Evolutionary conservation across 2,888 invertebrate species (phyloP), one percentile per base, ranked within the genome.

Genomic region (Drosophila bunnanda): DNA sequence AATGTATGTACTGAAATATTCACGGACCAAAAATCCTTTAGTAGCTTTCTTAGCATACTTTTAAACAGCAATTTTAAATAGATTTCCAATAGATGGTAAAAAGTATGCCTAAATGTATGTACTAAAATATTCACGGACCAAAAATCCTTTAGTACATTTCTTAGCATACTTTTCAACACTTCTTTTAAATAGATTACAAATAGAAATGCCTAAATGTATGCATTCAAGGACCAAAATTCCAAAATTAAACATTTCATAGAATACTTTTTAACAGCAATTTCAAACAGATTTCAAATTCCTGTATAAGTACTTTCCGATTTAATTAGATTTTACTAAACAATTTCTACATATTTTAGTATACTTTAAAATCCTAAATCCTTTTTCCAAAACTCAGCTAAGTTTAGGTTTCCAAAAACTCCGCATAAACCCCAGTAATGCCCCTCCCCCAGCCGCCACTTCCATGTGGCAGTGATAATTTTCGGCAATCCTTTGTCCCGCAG

Each of bases 401-500:
- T 28, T 15, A 9, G 9, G 1, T 20, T 30, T 39, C 15, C 20
- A 12, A 36, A 30, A 36, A 65, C 34, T 22, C 4, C 64, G 64
- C 36, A 28, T 65, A 64, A 69, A 69, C 68, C 32, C 44, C 9
- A 53, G 43, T 28, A 20, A 39, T 2, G 13, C 1, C 46, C 46
- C 46, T n/a, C 0, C 46, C 46, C 46, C 28, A 46, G 10, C 46
- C 15, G 6, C 46, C 28, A 5, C 12, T 12, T 12, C 17, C 12
- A 15, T 36, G 13, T 28, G 57, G 32, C 54, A 30, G 57, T 73
- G 60, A 78, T 77, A 71, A 82, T 79, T 83, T 83, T 83, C 68
- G 83, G 83, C 86, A 83, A 85, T 66, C 70, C 83, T 79, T 76
- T 82, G 78, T 76, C 52, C 55, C 55, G 57, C 34, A 59, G 67